Percentiles rank a stretch among this genome's conserved stretches.
Conservation (phyloP, 2,888 invertebrate species). For the Apotomis capreana region DNA sequence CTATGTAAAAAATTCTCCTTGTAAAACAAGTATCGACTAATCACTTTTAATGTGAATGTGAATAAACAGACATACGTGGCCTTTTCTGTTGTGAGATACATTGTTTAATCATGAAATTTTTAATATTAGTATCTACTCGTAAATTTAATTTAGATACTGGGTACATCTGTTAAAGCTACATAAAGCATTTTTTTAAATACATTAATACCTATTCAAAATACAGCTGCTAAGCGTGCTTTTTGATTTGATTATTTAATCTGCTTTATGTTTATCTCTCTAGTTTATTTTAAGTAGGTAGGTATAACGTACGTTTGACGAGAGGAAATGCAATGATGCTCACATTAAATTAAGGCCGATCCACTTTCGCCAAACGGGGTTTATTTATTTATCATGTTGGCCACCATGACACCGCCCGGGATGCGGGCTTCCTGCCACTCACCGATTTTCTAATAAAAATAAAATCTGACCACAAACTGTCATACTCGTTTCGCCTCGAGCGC, state of each 20-base stretch:
- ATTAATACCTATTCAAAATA: too few relatives aligned
- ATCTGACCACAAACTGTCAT: conserved; percentile 1
- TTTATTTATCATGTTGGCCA: conserved; percentile 10
- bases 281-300: conserved; percentile 4
- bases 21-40: too few relatives aligned
- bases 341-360: conserved; percentile 21
- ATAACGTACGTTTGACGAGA: neutral
- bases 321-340: conserved; percentile 2
- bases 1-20: too few relatives aligned
- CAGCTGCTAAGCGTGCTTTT: neutral
- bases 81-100: too few relatives aligned
- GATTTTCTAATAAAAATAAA: conserved; percentile 27
- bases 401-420: conserved; percentile 43
- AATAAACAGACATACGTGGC: too few relatives aligned
- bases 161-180: too few relatives aligned
- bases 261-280: neutral
- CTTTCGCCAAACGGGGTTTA: conserved; percentile 23
- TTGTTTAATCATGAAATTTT: too few relatives aligned
- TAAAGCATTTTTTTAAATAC: too few relatives aligned
- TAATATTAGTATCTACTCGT: too few relatives aligned
- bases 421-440: conserved; percentile 44
- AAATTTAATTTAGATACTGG: too few relatives aligned
- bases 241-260: neutral
- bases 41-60: too few relatives aligned
- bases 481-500: neutral